phyloP scores from a whole-genome alignment of 2,888 invertebrate species.

The Epistrophe grossulariae region DNA sequence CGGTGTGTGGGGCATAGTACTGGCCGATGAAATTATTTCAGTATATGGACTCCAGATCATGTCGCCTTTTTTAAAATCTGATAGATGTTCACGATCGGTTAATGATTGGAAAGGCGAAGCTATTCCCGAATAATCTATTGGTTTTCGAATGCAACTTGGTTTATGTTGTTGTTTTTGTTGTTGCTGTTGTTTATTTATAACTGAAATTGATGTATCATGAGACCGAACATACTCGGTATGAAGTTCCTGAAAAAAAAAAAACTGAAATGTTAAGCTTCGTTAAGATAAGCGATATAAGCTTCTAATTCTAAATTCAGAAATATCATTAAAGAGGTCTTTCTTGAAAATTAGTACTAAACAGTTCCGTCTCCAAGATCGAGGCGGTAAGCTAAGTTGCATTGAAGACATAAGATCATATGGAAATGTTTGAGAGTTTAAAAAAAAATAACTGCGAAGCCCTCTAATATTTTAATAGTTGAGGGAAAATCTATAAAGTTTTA shows the following conservation, averaged over 20 bases:
- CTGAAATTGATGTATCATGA: slow-evolving; percentile 47
- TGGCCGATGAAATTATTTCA: slow-evolving; percentile 82
- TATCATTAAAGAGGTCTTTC: too few relatives aligned
- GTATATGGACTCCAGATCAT: slow-evolving; percentile 83
- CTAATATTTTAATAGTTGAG: too few relatives aligned
- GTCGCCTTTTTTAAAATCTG: slow-evolving; percentile 71
- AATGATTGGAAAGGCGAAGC: slow-evolving; percentile 76
- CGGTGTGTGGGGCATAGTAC: slow-evolving; percentile 85
- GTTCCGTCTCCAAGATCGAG: too few relatives aligned
- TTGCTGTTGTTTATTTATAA: slow-evolving; percentile 22
- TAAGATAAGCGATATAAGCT: too few relatives aligned
- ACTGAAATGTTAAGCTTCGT: too few relatives aligned
- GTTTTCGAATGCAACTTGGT: slow-evolving; percentile 15
- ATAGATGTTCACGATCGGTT: slow-evolving; percentile 62
- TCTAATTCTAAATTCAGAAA: too few relatives aligned
- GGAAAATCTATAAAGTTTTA: too few relatives aligned
- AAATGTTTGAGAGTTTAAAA: too few relatives aligned
- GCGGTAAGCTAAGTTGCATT: too few relatives aligned
- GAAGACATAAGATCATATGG: too few relatives aligned
- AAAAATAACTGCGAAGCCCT: too few relatives aligned
- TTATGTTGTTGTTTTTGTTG: slow-evolving; percentile 21
- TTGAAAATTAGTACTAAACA: too few relatives aligned
- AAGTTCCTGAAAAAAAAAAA: slow-evolving; percentile 46
- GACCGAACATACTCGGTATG: slow-evolving; percentile 54
- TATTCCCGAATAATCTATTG: slow-evolving; percentile 54